Base-by-base conservation (phyloP, 2,888 invertebrate species). In the Crepidodera aurea region DNA sequence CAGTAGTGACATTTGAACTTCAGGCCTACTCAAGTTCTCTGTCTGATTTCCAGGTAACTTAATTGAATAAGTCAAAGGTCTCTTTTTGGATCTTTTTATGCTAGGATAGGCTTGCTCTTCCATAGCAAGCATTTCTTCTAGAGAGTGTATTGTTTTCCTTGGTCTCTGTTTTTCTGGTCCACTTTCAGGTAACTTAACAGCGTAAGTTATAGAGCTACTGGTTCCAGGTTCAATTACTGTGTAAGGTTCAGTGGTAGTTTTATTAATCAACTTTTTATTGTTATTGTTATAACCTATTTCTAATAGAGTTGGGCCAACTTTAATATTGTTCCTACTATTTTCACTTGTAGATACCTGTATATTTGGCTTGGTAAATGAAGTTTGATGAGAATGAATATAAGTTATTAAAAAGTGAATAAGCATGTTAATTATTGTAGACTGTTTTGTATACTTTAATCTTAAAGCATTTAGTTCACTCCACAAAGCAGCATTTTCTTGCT, bases 381-480 rank as follows among this genome's bases (percentile, higher is more conserved):
- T 66, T 51, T 67, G 67, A 61, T 70, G 72, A 32, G 68, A 68
- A 51, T 74, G 74, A 61, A 73, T 73, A 42, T 74, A 74, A 8
- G 72, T 64, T 8, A 74, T 71, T 13, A 75, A 50, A 57, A 74
- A 74, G 39, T 73, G 74, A 39, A 75, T 74, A 22, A 75, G 65
- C 66, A 72, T 73, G 55, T 75, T 73, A n/a, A 75, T 70, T 25
- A 74, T 70, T 58, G 74, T 73, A 4, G 70, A 67, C 58, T 71
- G 74, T 63, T 73, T 74, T 4, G 67, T 60, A 60, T 72, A 70
- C 61, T 73, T 75, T 18, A 71, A 18, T 51, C 71, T 67, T 37
- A 75, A 64, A 27, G 65, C 67, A 37, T 69, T 70, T 19, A 75
- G 61, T 66, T 75, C 74, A 37, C 60, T 67, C 72, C 73, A 73